Conservation (phyloP, 2,797 vertebrate genomes). For the Zalophus californianus region DNA sequence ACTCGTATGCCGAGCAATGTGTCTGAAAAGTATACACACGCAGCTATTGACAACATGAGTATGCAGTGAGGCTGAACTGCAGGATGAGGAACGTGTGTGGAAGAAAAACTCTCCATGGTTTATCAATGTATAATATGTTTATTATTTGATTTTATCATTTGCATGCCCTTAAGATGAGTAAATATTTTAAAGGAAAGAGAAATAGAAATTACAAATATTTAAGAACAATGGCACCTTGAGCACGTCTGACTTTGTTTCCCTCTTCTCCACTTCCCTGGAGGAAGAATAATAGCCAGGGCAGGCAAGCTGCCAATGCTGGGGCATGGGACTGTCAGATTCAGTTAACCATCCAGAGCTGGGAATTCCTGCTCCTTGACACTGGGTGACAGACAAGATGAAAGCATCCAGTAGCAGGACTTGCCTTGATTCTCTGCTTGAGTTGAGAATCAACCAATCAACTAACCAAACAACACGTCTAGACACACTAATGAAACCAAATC, state of each 20-base stretch:
- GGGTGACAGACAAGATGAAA: background rate
- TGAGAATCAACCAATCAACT: background rate
- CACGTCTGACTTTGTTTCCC: background rate
- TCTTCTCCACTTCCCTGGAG: background rate
- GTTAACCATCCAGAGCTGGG: background rate
- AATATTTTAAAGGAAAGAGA: background rate
- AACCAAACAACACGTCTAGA: background rate
- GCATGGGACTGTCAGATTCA: background rate
- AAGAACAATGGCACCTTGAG: background rate
- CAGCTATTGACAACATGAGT: background rate
- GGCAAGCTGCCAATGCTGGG: background rate
- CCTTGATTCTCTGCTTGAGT: background rate
- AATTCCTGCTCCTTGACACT: background rate
- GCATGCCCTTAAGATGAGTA: background rate
- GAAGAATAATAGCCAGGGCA: background rate
- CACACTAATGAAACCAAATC: background rate
- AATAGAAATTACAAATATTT: background rate
- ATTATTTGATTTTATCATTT: background rate
- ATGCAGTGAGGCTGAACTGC: background rate
- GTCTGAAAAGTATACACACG: background rate
- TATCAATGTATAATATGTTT: background rate
- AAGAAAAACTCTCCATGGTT: background rate
- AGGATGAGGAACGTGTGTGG: background rate
- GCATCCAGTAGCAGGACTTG: background rate
- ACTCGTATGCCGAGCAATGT: background rate